phyloP scores from a whole-genome alignment of 2,113 vertebrate species.

The Tympanuchus pallidicinctus region DNA sequence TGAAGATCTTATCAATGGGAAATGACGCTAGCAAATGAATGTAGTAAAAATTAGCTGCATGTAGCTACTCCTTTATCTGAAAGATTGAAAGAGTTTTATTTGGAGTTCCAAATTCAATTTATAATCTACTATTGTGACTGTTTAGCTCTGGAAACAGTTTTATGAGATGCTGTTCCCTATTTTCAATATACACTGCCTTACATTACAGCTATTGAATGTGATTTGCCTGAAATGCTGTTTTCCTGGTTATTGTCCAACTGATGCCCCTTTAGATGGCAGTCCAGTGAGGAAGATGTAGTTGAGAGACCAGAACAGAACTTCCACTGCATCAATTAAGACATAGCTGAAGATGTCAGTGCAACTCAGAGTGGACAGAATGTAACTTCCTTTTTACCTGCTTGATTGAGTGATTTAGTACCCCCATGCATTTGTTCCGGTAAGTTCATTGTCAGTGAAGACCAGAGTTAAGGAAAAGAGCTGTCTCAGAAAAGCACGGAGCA shows the following conservation, averaged over 20 bases:
- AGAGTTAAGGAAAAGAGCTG: background rate
- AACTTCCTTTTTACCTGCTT: background rate
- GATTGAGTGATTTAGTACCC: background rate
- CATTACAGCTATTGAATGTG: background rate
- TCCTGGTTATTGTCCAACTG: background rate
- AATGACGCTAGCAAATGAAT: constrained; percentile 23
- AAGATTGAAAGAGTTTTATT: background rate
- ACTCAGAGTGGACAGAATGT: background rate
- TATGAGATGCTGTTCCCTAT: background rate
- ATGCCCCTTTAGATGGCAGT: background rate
- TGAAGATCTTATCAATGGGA: constrained; percentile 38
- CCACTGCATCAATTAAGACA: background rate
- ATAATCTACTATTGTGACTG: constrained; percentile 7
- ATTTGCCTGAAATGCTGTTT: background rate
- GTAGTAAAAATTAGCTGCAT: constrained; percentile 16
- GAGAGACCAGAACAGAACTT: background rate
- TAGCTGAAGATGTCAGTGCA: background rate
- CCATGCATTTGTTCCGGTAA: background rate
- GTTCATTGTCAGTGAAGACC: background rate
- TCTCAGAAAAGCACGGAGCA: background rate
- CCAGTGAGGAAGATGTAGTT: background rate
- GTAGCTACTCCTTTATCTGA: constrained; percentile 3
- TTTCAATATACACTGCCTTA: fast-evolving
- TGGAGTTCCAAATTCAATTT: background rate
- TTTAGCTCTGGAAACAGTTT: background rate